Conservation (phyloP, 2,888 invertebrate genomes). For the Troides aeacus region DNA sequence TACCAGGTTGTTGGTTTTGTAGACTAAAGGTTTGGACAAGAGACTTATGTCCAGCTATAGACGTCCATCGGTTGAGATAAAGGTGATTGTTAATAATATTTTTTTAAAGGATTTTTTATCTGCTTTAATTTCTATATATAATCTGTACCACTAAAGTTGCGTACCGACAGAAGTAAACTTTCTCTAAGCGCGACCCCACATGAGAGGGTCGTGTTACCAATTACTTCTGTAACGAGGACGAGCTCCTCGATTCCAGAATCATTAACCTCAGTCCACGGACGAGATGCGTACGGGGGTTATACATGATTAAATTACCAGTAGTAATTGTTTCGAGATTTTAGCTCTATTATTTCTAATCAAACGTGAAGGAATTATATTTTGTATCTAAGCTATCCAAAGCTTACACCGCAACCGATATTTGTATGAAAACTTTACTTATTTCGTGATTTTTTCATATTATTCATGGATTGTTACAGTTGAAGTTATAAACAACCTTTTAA, state of each 20-base stretch:
- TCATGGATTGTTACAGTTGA: no score
- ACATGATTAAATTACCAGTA: slow-evolving; percentile 19
- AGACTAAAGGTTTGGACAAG: no score
- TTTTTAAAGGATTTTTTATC: background rate
- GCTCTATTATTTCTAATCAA: background rate
- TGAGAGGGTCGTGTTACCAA: slow-evolving; percentile 25
- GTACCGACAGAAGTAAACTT: slow-evolving; percentile 7
- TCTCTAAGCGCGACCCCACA: slow-evolving; percentile 11
- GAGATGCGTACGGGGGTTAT: slow-evolving; percentile 14
- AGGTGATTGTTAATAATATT: background rate
- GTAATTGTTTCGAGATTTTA: slow-evolving; percentile 13
- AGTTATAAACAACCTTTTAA: no score
- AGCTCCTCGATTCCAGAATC: slow-evolving; percentile 25
- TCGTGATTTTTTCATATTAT: no score
- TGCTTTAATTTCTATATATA: slow-evolving; percentile 2
- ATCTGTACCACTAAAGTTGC: slow-evolving; percentile 3
- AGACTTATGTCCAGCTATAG: no score
- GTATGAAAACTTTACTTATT: no score
- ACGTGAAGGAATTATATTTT: background rate
- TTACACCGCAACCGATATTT: background rate
- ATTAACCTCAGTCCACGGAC: slow-evolving; percentile 27
- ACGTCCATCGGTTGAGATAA: no score
- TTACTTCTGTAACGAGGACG: slow-evolving; percentile 25
- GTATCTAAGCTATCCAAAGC: background rate
- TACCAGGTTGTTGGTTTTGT: no score